Evolutionary conservation across 2,113 vertebrate species (phyloP).

Genomic region (Esox niger): DNA sequence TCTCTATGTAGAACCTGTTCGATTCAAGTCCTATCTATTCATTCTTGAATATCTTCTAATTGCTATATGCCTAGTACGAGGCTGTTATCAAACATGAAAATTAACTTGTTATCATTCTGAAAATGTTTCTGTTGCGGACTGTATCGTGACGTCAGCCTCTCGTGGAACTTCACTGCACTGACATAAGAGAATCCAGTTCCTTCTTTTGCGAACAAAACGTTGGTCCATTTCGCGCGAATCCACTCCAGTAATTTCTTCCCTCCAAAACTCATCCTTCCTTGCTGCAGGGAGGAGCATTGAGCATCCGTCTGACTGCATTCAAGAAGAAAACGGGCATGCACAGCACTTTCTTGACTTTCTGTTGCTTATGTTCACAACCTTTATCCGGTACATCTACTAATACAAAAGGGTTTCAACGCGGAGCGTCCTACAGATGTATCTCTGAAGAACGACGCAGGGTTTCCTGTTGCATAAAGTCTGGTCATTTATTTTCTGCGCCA

Average conservation of each 20-base stretch:
- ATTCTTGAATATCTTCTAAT: too few species aligned
- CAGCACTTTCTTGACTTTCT: constrained; percentile 62
- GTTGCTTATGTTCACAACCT: constrained; percentile 19
- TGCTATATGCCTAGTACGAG: too few species aligned
- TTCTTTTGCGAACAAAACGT: constrained; percentile 35
- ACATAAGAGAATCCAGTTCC: constrained; percentile 13
- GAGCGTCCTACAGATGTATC: constrained; percentile 24
- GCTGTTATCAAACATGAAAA: too few species aligned
- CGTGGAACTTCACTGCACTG: neutral
- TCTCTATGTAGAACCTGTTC: too few species aligned
- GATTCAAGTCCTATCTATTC: too few species aligned
- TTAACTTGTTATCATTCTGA: too few species aligned
- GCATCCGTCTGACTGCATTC: constrained; percentile 66
- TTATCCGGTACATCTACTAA: neutral
- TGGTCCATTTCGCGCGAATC: constrained; percentile 29
- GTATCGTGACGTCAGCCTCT: neutral
- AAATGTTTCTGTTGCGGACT: too few species aligned
- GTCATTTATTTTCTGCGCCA: constrained; percentile 72
- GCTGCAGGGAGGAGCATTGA: constrained; percentile 77
- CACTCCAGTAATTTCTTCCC: constrained; percentile 60
- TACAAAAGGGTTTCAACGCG: constrained; percentile 14
- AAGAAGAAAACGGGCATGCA: constrained; percentile 59
- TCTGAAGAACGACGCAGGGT: constrained; percentile 25
- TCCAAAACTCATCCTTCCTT: constrained; percentile 65
- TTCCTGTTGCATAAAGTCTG: constrained; percentile 47